Conservation (phyloP, 2,888 invertebrate genomes). For the Dendrolimus pini region DNA sequence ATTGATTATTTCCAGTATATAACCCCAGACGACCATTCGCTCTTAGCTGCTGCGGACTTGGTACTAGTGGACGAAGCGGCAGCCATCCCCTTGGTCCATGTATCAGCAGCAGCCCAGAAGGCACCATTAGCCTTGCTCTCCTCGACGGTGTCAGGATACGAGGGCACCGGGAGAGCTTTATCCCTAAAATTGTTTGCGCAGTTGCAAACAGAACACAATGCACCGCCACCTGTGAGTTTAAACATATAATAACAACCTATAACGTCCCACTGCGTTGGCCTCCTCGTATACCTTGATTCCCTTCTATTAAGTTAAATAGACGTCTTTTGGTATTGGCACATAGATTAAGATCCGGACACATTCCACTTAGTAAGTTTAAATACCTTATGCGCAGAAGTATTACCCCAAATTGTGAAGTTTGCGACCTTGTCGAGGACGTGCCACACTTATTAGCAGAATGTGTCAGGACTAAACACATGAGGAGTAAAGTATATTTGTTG, state of each 20-base stretch:
- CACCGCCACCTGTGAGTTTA: slow-evolving; percentile 74
- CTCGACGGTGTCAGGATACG: slow-evolving; percentile 98
- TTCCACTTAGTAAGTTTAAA: too few species aligned
- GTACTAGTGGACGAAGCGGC: slow-evolving; percentile 99
- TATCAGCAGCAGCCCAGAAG: slow-evolving; percentile 90
- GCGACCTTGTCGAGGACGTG: too few species aligned
- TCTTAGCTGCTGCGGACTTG: slow-evolving; percentile 94
- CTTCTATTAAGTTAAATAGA: too few species aligned
- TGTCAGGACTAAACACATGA: too few species aligned
- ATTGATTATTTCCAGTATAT: slow-evolving; percentile 83
- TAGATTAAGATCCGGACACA: too few species aligned
- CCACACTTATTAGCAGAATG: too few species aligned
- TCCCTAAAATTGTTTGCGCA: slow-evolving; percentile 96
- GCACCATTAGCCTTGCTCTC: slow-evolving; percentile 96
- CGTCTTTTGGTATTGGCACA: too few species aligned
- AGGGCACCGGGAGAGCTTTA: slow-evolving; percentile 97
- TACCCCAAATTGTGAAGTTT: too few species aligned
- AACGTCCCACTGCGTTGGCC: too few species aligned
- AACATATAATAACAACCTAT: neutral
- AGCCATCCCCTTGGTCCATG: slow-evolving; percentile 96
- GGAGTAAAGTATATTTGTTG: too few species aligned
- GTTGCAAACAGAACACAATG: slow-evolving; percentile 79
- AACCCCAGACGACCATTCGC: slow-evolving; percentile 92
- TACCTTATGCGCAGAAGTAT: too few species aligned
- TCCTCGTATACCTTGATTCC: too few species aligned